phyloP scores from a whole-genome alignment of 1,140 invertebrate genomes.

The Drosophila paulistorum region DNA sequence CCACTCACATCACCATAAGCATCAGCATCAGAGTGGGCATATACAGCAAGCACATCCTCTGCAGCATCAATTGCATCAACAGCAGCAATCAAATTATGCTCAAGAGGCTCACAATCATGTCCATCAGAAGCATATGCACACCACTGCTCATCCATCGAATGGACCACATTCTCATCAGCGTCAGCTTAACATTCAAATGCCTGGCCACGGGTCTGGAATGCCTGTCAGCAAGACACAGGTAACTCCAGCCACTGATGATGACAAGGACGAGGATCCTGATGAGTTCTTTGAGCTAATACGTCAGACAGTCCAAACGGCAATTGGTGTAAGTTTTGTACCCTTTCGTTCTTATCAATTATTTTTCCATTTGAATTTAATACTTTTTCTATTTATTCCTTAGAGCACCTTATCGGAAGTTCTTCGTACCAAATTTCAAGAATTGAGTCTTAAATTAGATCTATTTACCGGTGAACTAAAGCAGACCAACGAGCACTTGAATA shows the following conservation, averaged over 20 bases:
- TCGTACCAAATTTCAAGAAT: slow-evolving; percentile 64
- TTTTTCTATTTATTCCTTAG: slow-evolving; percentile 12
- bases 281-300: slow-evolving; percentile 77
- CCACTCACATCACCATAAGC: slow-evolving; percentile 17
- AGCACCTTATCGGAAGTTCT: slow-evolving; percentile 60
- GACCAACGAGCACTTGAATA: slow-evolving; percentile 64
- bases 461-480: slow-evolving; percentile 63
- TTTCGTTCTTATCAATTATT: background rate
- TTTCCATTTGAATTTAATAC: no score
- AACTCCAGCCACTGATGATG: slow-evolving; percentile 46
- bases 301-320: slow-evolving; percentile 67
- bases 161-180: slow-evolving; percentile 23
- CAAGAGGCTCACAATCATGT: slow-evolving; percentile 5
- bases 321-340: slow-evolving; percentile 52
- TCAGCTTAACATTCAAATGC: slow-evolving; percentile 30
- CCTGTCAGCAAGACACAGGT: slow-evolving; percentile 24
- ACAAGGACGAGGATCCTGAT: slow-evolving; percentile 76
- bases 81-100: slow-evolving; percentile 38
- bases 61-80: slow-evolving; percentile 66
- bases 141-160: slow-evolving; percentile 8
- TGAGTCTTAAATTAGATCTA: slow-evolving; percentile 66
- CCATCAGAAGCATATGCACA: slow-evolving; percentile 31
- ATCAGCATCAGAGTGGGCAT: slow-evolving; percentile 25
- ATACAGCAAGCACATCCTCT: slow-evolving; percentile 49
- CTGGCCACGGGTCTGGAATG: background rate